Evolutionary conservation across 2,888 invertebrate species (phyloP).

Genomic region (Orthosia gothica): DNA sequence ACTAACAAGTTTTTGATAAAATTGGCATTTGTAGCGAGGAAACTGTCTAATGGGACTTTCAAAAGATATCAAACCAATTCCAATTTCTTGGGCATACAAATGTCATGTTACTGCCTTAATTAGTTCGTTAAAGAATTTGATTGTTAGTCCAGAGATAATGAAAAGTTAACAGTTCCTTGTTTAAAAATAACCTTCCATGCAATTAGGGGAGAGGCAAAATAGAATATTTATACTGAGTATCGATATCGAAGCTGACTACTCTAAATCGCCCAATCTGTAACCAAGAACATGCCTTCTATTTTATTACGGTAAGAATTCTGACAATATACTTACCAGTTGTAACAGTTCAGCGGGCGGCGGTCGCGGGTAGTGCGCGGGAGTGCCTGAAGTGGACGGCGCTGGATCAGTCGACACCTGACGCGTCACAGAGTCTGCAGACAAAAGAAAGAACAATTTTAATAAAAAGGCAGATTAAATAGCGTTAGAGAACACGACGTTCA

Average conservation of each 20-base stretch:
- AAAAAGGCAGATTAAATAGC: neutral
- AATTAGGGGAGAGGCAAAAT: too few species aligned
- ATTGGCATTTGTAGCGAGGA: neutral
- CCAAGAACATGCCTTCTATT: neutral
- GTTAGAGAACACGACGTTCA: too few species aligned
- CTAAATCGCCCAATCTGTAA: neutral
- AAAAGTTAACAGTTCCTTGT: too few species aligned
- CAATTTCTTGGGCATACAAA: too few species aligned
- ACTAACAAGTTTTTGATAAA: neutral
- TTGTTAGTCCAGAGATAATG: too few species aligned
- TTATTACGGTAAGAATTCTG: neutral
- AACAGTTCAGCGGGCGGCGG: constrained; percentile 81
- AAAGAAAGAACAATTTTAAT: constrained; percentile 32
- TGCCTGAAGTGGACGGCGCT: constrained; percentile 87
- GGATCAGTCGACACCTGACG: constrained; percentile 87
- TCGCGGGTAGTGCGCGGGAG: constrained; percentile 84
- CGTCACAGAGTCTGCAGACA: constrained; percentile 84
- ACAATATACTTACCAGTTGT: constrained; percentile 77
- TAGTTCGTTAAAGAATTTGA: too few species aligned
- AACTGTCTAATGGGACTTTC: neutral
- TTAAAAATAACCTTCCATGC: too few species aligned
- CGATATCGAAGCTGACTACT: too few species aligned
- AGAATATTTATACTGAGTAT: too few species aligned
- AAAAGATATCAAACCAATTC: too few species aligned
- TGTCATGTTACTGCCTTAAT: too few species aligned